Base-by-base conservation (phyloP, 2,888 invertebrate genomes). In the Odiellus spinosus region DNA sequence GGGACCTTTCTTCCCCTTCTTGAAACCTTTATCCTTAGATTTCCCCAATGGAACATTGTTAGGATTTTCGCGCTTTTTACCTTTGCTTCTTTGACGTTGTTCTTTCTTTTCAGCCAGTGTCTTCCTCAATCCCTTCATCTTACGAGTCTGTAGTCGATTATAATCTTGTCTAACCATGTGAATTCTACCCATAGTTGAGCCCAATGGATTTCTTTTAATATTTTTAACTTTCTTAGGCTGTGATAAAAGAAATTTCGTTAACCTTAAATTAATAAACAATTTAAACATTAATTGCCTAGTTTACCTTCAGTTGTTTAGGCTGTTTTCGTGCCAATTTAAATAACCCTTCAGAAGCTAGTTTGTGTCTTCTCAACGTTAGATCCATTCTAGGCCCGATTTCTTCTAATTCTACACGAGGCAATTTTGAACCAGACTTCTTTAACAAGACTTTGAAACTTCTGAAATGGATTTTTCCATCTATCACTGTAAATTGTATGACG, bases 341-440 rank as follows among this genome's bases (percentile, higher is more conserved):
- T 12, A 95, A 71, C 65, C 90, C 87, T 55, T 84, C 83, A 0
- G 88, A 83, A 1, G 91, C 91, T 45, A 96, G 71, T 67, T 83
- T 85, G 1, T 78, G 82, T 56, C 98, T 76, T 54, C 93, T 74
- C 12, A 95, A 65, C 48, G 75, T 74, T 56, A 98, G 80, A 65
- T 95, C 87, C 55, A 88, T 74, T 18, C 83, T 78, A 17, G 98
- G 98, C 18, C 98, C 93, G 61, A 91, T 88, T 72, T 90, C 88
- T 64, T 80, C 79, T 43, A 98, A 69, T 69, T 96, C 95, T 54
- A 93, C 79, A 55, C 90, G 76, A 1, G 96, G 96, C 44, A 78
- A 82, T 59, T 77, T 76, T 53, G 77, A 76, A 0, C 90, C 91
- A 54, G 93, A 91, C 65, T 95, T 96, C 64, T 93, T 91, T 42